These are phyloP conservation scores for Hirundichthys speculiger DNA, from an alignment of 2,113 vertebrate genomes.

Conservation along the genomic window DNA sequence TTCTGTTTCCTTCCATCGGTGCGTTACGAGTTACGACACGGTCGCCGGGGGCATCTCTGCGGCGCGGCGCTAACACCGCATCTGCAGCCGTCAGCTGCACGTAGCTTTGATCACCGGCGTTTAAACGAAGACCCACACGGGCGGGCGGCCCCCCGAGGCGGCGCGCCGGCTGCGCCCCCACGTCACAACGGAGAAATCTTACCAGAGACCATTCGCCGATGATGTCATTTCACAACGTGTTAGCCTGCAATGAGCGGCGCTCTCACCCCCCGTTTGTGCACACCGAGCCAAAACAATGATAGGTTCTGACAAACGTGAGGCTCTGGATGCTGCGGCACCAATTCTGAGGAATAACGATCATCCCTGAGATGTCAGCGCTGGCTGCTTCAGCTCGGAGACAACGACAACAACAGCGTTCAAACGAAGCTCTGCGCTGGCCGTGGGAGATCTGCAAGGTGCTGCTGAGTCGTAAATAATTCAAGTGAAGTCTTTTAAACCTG, in stretches of 20 bases:
- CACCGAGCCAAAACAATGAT: not conserved
- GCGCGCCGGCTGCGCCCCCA: not conserved
- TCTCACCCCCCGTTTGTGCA: not conserved
- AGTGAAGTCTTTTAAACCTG: slow-evolving; percentile 20
- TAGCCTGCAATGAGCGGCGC: slow-evolving; percentile 11
- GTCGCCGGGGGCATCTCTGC: slow-evolving; percentile 22
- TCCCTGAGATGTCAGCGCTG: slow-evolving; percentile 18
- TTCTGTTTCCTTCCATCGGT: slow-evolving; percentile 20
- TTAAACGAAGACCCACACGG: slow-evolving; percentile 35
- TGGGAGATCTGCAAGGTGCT: slow-evolving; percentile 42
- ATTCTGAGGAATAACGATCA: slow-evolving; percentile 46
- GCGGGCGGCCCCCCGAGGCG: slow-evolving; percentile 29
- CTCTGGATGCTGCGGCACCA: not conserved
- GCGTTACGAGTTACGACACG: slow-evolving; percentile 47
- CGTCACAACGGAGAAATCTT: slow-evolving; percentile 9
- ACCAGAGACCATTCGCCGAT: not conserved
- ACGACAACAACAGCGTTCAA: slow-evolving; percentile 11
- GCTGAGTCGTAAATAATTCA: slow-evolving; percentile 57
- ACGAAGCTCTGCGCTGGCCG: slow-evolving; percentile 2
- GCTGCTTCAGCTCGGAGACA: slow-evolving; percentile 33
- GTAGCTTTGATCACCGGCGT: slow-evolving; percentile 51
- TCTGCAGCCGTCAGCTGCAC: slow-evolving; percentile 37
- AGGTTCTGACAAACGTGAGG: slow-evolving; percentile 24
- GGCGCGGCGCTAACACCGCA: slow-evolving; percentile 10
- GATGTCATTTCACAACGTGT: slow-evolving; percentile 18